Base-by-base conservation (phyloP, 2,797 vertebrate genomes). In the Sarcoramphus papa region DNA sequence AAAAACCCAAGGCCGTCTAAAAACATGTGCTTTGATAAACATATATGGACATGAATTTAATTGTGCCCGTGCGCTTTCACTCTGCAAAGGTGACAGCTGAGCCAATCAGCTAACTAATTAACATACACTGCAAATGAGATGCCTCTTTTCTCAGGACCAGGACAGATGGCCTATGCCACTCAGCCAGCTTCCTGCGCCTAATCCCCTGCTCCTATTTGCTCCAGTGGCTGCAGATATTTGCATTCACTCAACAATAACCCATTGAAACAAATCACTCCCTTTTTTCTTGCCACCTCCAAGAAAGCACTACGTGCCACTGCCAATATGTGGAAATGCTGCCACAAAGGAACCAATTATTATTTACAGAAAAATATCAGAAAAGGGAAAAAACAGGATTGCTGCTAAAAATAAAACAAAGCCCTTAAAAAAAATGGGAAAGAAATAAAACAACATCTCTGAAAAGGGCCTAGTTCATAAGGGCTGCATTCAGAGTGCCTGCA, bases 111-210 rank as follows among this genome's bases (percentile, higher is more conserved):
- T 89, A 80, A 78, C 96, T 97, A 97, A 98, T 97, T 98, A 97
- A 96, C 97, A 98, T 98, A 97, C 94, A 96, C 91, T 96, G 97
- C 96, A 97, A 98, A 96, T 75, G 95, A 97, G 97, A 97, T 91
- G 91, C 94, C 74, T 95, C 94, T 97, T 97, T 97, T 97, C 97
- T 97, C 97, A 97, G 97, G 97, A 82, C 94, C 85, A 7, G 92
- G 97, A 95, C 98, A 98, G 98, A 98, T 97, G 98, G 97, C 96
- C 97, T 96, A 81, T 98, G 96, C 97, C 97, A 97, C 98, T 98
- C 96, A 96, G 92, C 90, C 97, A 95, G 94, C 95, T 96, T 97
- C 96, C 93, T 93, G 85, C 88, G 47, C 93, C 95, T 97, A 97
- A 96, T 97, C 97, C 96, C 90, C 92, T 88, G 88, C 95, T 96